These are phyloP conservation scores for Drosophila acutilabella DNA, from an alignment of 2,888 invertebrate species.

Conservation along the genomic window DNA sequence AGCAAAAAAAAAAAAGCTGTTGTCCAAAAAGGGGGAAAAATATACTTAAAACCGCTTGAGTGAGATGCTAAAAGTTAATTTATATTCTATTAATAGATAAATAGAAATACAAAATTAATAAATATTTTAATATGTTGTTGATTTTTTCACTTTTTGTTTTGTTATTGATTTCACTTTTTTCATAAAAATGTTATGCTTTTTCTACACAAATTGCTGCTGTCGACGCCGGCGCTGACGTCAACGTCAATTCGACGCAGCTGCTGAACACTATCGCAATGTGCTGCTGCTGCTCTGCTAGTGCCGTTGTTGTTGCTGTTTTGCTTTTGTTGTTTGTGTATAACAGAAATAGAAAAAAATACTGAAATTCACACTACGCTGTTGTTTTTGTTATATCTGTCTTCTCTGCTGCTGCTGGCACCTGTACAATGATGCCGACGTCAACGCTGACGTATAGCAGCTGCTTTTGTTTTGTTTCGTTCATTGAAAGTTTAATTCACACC, in stretches of 20 bases:
- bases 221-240: constrained; percentile 7
- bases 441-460: constrained; percentile 56
- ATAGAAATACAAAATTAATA: constrained; percentile 24
- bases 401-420: constrained; percentile 46
- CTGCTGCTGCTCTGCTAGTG: constrained; percentile 17
- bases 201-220: constrained; percentile 49
- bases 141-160: constrained; percentile 42
- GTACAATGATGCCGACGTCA: constrained; percentile 49
- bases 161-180: constrained; percentile 78
- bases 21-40: neutral
- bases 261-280: constrained; percentile 7
- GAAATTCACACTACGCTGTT: constrained; percentile 23
- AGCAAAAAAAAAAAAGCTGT: constrained; percentile 11
- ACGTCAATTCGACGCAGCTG: constrained; percentile 11
- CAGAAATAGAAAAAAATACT: constrained; percentile 59
- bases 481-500: constrained; percentile 63
- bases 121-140: constrained; percentile 45
- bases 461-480: constrained; percentile 37
- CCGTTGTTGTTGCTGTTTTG: constrained; percentile 16
- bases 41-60: constrained; percentile 4
- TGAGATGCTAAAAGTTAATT: constrained; percentile 7
- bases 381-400: constrained; percentile 9
- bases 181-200: constrained; percentile 61
- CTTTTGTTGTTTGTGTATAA: constrained; percentile 50
- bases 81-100: constrained; percentile 19